These are phyloP conservation scores for Epizoanthus fatuus DNA, from an alignment of 92 coral and sea anemone species.

Conservation along the genomic window DNA sequence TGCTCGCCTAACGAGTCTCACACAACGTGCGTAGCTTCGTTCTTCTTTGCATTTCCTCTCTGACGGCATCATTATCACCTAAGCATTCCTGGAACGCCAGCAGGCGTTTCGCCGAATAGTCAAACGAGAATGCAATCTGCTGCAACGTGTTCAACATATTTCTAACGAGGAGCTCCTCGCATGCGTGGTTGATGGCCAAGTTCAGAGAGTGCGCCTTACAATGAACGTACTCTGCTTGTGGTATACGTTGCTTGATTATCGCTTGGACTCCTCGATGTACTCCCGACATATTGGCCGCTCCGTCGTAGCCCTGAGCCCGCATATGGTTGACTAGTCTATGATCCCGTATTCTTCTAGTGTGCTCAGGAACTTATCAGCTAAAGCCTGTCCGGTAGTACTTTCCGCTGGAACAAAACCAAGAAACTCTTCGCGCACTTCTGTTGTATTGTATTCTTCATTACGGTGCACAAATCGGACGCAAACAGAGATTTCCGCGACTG, in stretches of 20 bases:
- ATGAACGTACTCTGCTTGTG: constrained; percentile 44
- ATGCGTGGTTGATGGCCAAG: constrained; percentile 30
- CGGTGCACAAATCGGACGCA: constrained; percentile 11
- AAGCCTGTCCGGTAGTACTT: constrained; percentile 31
- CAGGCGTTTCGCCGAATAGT: constrained; percentile 67
- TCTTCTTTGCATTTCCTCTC: constrained; percentile 70
- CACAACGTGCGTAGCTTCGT: constrained; percentile 56
- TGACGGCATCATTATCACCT: constrained; percentile 55
- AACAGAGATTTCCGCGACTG: constrained; percentile 23
- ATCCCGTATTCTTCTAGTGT: background rate
- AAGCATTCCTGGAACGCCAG: constrained; percentile 54
- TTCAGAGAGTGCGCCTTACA: constrained; percentile 42
- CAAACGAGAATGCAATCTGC: constrained; percentile 63
- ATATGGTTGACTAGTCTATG: constrained; percentile 4
- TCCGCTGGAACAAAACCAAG: constrained; percentile 40
- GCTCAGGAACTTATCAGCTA: constrained; percentile 29
- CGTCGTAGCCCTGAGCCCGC: constrained; percentile 52
- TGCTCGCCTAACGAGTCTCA: constrained; percentile 63
- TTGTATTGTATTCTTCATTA: constrained; percentile 15
- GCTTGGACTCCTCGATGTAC: constrained; percentile 37
- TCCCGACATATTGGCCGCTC: constrained; percentile 47
- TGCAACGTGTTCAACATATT: constrained; percentile 56
- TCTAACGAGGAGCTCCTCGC: constrained; percentile 48
- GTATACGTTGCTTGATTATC: constrained; percentile 33
- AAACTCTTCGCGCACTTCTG: constrained; percentile 38